Evolutionary conservation across 37 sponge, comb jelly and placozoan genomes (phyloP).

Genomic region (Theonella swinhoei): DNA sequence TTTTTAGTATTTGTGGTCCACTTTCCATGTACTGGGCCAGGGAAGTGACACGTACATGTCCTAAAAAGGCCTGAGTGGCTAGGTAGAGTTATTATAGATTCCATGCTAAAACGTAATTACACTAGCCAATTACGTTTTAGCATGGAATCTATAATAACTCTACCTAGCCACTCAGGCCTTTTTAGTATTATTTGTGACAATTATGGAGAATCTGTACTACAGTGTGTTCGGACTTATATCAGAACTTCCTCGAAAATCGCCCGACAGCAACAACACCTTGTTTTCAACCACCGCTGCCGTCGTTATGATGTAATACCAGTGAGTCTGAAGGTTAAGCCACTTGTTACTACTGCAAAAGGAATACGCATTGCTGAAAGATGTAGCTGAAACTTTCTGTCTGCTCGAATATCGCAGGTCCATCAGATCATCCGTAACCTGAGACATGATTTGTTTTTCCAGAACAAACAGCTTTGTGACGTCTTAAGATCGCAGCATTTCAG

Average conservation of each 20-base stretch:
- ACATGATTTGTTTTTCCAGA: not conserved
- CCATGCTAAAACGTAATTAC: too few relatives aligned
- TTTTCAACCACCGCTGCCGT: slow-evolving; percentile 2
- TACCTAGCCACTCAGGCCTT: too few relatives aligned
- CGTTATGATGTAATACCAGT: not conserved
- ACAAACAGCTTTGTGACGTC: not conserved
- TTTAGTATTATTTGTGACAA: not conserved
- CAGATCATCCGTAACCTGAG: not conserved
- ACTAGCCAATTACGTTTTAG: too few relatives aligned
- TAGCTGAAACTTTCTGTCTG: not conserved
- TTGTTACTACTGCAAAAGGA: not conserved
- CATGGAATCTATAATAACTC: too few relatives aligned
- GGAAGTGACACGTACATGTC: too few relatives aligned
- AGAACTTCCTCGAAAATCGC: not conserved
- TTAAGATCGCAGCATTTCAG: too few relatives aligned
- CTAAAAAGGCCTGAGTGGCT: too few relatives aligned
- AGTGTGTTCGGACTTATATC: not conserved
- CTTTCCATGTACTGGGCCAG: too few relatives aligned
- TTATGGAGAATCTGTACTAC: not conserved
- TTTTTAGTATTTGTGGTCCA: too few relatives aligned
- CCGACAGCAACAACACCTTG: slow-evolving; percentile 3
- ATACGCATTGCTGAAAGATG: not conserved
- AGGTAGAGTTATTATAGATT: too few relatives aligned
- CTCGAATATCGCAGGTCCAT: not conserved
- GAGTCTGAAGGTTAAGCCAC: not conserved